These are phyloP conservation scores for Hanleya hanleyi DNA, from an alignment of 2,888 invertebrate species.

Conservation along the genomic window DNA sequence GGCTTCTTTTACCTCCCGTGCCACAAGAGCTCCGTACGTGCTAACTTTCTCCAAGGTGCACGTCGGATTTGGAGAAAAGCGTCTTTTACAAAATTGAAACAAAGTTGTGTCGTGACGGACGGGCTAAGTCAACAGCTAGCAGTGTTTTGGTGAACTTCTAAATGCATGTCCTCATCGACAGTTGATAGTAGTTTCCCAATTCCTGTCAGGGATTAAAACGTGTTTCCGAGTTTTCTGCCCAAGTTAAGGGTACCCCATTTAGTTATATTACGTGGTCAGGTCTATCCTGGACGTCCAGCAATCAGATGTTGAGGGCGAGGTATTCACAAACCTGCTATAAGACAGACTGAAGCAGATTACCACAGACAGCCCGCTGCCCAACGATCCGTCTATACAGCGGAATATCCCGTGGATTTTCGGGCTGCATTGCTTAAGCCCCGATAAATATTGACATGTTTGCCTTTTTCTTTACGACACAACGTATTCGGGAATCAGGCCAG, in stretches of 20 bases:
- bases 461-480: constrained; percentile 9
- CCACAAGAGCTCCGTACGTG: constrained; percentile 9
- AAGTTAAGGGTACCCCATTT: neutral
- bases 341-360: neutral
- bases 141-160: neutral
- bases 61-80: constrained; percentile 2
- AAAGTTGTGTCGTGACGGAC: constrained; percentile 3
- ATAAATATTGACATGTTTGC: constrained; percentile 10
- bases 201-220: neutral
- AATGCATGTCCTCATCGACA: neutral
- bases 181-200: neutral
- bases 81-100: constrained; percentile 9
- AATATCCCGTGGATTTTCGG: neutral
- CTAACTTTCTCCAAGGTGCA: constrained; percentile 9
- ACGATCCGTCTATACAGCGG: neutral
- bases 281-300: neutral
- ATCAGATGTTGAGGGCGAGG: neutral
- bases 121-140: neutral
- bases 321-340: neutral
- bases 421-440: constrained; percentile 7
- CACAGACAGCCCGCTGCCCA: neutral
- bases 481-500: neutral
- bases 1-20: constrained; percentile 7
- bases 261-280: neutral
- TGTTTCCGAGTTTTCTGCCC: neutral